Percentiles rank a stretch among this genome's conserved stretches.
Conservation (phyloP, 1,140 invertebrate species). For the Glossosoma conforme region DNA sequence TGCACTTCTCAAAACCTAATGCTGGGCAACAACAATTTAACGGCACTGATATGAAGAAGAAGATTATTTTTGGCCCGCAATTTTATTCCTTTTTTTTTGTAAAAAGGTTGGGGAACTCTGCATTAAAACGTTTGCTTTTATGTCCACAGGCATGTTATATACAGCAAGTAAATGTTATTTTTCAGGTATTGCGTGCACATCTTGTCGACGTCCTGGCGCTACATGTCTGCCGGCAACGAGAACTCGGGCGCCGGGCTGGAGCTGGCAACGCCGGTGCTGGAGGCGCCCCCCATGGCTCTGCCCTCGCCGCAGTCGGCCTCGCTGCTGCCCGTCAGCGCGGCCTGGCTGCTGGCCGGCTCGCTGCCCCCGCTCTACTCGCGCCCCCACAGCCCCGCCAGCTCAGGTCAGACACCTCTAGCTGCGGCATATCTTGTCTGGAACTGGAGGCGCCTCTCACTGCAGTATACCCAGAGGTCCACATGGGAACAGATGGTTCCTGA, state of each 20-base stretch:
- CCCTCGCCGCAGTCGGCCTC: constrained; percentile 36
- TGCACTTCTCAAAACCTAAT: no score
- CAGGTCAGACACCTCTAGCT: constrained; percentile 35
- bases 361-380: constrained; percentile 66
- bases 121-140: background rate
- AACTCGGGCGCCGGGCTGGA: constrained; percentile 61
- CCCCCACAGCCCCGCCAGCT: constrained; percentile 38
- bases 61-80: no score
- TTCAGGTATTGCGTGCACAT: constrained; percentile 63
- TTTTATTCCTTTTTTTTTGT: no score
- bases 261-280: constrained; percentile 70
- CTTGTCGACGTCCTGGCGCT: constrained; percentile 69
- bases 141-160: background rate
- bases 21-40: no score
- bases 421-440: background rate
- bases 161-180: background rate
- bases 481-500: no score
- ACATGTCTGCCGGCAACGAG: constrained; percentile 46
- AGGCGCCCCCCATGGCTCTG: constrained; percentile 38
- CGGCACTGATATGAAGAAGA: no score
- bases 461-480: no score
- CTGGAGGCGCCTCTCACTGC: no score
- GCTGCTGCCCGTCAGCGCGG: constrained; percentile 64
- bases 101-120: no score
- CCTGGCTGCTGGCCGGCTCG: constrained; percentile 73